Evolutionary conservation across 2,113 vertebrate species (phyloP).

Genomic region (Elachura formosa): DNA sequence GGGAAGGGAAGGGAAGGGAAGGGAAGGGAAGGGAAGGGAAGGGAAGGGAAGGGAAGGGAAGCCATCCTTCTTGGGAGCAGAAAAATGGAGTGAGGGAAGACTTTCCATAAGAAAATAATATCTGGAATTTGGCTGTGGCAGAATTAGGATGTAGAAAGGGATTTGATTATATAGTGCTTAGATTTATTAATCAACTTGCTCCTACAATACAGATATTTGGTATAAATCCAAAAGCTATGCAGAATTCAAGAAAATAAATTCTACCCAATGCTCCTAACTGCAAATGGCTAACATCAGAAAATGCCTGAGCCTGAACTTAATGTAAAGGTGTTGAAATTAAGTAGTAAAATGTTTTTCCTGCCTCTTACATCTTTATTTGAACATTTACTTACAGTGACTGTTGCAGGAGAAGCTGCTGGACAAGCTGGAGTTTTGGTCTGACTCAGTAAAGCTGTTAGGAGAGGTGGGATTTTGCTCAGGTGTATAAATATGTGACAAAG

Average conservation of each 20-base stretch:
- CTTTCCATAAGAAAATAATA: not conserved
- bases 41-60: not conserved
- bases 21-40: not conserved
- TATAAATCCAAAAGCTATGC: not conserved
- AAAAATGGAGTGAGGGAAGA: not conserved
- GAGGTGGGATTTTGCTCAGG: not conserved
- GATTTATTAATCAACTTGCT: not conserved
- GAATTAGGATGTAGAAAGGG: not conserved
- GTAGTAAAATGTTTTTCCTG: not conserved
- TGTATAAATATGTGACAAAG: not conserved
- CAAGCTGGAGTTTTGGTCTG: not conserved
- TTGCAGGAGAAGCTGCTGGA: not conserved
- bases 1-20: no score
- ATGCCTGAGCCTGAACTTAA: not conserved
- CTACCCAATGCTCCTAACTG: not conserved
- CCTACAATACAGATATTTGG: not conserved
- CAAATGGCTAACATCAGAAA: not conserved
- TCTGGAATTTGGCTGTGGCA: not conserved
- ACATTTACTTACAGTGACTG: not conserved
- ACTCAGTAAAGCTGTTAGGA: not conserved
- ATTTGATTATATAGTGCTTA: not conserved
- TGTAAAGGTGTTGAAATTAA: not conserved
- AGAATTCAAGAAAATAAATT: not conserved
- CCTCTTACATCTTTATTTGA: not conserved
- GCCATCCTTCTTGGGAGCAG: fast-evolving